Conservation (phyloP, 2,113 vertebrate genomes). For the Leucosticte australis region DNA sequence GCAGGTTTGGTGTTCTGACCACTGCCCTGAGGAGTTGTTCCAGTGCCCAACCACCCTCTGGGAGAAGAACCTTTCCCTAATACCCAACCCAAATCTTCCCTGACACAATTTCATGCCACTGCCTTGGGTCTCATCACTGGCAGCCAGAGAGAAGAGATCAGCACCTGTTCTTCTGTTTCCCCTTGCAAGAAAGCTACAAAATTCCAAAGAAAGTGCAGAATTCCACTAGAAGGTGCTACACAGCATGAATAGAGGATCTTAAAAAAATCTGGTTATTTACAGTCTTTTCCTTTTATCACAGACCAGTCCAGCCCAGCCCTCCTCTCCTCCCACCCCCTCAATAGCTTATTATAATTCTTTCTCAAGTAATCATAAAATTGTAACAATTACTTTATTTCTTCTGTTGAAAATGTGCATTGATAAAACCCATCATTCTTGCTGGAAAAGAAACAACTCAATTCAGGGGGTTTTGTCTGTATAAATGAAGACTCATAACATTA, state of each 20-base stretch:
- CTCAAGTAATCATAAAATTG: not conserved
- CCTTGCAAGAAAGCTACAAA: not conserved
- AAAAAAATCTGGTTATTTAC: not conserved
- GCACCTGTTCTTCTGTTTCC: not conserved
- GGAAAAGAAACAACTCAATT: not conserved
- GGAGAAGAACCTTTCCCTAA: not conserved
- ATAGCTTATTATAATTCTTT: not conserved
- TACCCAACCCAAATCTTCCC: not conserved
- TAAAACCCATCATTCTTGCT: not conserved
- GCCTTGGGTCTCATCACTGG: not conserved
- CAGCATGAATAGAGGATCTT: not conserved
- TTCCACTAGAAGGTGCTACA: not conserved
- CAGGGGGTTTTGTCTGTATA: not conserved
- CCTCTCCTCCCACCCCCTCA: rapidly evolving
- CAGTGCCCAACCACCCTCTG: not conserved
- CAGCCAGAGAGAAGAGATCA: not conserved
- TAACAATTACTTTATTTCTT: not conserved
- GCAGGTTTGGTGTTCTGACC: not conserved
- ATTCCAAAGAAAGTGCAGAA: not conserved
- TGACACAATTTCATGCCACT: not conserved
- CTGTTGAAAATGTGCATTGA: not conserved
- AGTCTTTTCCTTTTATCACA: not conserved
- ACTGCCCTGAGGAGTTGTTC: not conserved
- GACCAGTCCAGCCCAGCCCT: not conserved
- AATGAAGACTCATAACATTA: not conserved